A percentile compares a stretch with the other conserved stretches of the same genome.
Evolutionary conservation across 1,140 invertebrate genomes (phyloP).

Genomic region (Anadara kagoshimensis): DNA sequence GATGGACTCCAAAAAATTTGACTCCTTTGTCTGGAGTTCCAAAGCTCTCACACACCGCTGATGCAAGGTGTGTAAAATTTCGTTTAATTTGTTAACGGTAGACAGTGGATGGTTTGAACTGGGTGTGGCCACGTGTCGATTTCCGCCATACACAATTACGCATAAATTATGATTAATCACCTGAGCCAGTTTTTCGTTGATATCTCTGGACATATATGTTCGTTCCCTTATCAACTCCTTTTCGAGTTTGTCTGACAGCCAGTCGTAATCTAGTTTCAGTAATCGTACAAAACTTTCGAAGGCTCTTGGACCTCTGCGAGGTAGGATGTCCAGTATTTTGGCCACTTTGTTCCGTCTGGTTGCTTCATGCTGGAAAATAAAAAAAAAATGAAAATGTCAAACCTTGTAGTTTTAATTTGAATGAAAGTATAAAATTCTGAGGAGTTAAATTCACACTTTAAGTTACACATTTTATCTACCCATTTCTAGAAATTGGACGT

Average conservation of each 20-base stretch:
- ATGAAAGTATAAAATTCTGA: too few species aligned
- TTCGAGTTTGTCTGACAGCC: slow-evolving; percentile 25
- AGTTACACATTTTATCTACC: too few species aligned
- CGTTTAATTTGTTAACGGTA: not conserved
- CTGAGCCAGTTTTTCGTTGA: slow-evolving; percentile 14
- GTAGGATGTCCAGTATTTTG: slow-evolving; percentile 26
- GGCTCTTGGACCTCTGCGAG: slow-evolving; percentile 21
- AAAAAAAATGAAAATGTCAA: not conserved
- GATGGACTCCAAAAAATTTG: not conserved
- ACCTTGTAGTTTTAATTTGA: not conserved
- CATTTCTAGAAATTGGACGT: too few species aligned
- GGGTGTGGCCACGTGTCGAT: slow-evolving; percentile 10
- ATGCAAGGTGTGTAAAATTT: not conserved
- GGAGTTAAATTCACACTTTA: too few species aligned
- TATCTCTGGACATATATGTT: slow-evolving; percentile 11
- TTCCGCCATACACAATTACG: slow-evolving; percentile 7
- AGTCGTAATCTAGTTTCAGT: slow-evolving; percentile 4
- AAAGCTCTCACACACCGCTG: slow-evolving; percentile 1
- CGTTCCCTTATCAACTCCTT: slow-evolving; percentile 12
- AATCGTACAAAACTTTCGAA: slow-evolving; percentile 22
- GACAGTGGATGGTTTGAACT: slow-evolving; percentile 10
- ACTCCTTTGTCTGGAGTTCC: slow-evolving; percentile 10
- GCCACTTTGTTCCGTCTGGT: slow-evolving; percentile 10
- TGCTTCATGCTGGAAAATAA: not conserved
- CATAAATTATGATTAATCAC: slow-evolving; percentile 16